phyloP scores from a whole-genome alignment of 2,888 invertebrate species.

The Mayetiola destructor region DNA sequence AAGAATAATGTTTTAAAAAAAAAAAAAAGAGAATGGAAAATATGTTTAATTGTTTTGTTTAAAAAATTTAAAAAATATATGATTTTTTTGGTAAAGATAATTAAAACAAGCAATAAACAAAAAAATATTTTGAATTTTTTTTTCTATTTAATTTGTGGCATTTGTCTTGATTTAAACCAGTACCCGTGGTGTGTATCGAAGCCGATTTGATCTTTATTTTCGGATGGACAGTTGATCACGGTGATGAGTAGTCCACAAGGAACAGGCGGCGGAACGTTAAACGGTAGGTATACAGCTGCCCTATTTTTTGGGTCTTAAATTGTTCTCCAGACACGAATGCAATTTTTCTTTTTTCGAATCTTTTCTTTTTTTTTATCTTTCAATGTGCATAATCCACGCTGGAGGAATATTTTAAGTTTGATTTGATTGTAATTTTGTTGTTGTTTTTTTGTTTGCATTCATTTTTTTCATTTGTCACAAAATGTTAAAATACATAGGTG shows the following conservation, averaged over 20 bases:
- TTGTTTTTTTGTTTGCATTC: background rate
- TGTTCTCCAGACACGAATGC: slow-evolving; percentile 8
- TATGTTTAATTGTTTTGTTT: background rate
- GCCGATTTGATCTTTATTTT: slow-evolving; percentile 12
- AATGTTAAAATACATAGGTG: background rate
- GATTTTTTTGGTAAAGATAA: too few relatives aligned
- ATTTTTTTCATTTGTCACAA: background rate
- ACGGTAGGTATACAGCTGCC: background rate
- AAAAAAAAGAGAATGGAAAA: background rate
- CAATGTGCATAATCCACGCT: slow-evolving; percentile 8
- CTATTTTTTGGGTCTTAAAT: slow-evolving; percentile 5
- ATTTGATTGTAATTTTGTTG: too few relatives aligned
- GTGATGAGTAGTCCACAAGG: background rate
- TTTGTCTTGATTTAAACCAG: slow-evolving; percentile 18
- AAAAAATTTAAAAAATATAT: background rate
- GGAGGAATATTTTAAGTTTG: background rate
- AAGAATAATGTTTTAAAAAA: background rate
- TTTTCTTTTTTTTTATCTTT: too few relatives aligned
- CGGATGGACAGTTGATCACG: background rate
- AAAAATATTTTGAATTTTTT: slow-evolving; percentile 13
- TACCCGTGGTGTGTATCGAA: slow-evolving; percentile 18
- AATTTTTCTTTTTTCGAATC: slow-evolving; percentile 5
- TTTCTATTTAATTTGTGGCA: slow-evolving; percentile 11
- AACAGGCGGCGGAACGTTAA: background rate
- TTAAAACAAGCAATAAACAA: background rate